Base-by-base conservation (phyloP, 2,888 invertebrate genomes). In the Eucera pruinosa region DNA sequence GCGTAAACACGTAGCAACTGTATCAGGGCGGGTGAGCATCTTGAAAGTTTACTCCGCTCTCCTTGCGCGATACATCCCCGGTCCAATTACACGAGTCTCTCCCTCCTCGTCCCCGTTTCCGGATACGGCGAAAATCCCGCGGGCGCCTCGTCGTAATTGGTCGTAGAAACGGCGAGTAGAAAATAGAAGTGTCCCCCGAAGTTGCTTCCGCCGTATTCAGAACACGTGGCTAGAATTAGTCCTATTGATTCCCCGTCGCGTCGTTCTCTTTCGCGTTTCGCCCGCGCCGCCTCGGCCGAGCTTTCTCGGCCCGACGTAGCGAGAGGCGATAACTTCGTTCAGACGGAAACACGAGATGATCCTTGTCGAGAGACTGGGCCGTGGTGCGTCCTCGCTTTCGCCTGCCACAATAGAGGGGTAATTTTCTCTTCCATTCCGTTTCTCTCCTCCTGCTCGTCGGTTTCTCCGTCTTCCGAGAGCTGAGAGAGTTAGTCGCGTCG, bases 391-490 rank as follows among this genome's bases (percentile, higher is more conserved):
- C 58, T 64, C 52, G 48, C 54, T 47, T 72, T n/a, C 47, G 30
- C 47, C 47, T 52, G 45, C 25, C 68, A 84, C 84, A 84, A 84
- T 85, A 36, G 73, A 33, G 25, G 48, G 80, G 73, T 82, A 84
- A 84, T 84, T 84, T n/a, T 69, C 79, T 84, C 74, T 66, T 43
- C 67, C 50, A n/a, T n/a, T 50, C 69, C 41, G 30, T 57, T 60
- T 58, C 54, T 47, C 25, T 36, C 39, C 15, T 43, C 23, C 64
- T 23, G n/a, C 25, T 48, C 58, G 33, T 33, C 4, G 55, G n/a
- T 58, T 48, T 15, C 13, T 25, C 25, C 7, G 9, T 20, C 55
- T 36, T 39, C 50, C 20, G 9, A 6, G 41, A 33, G 52, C 20
- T 6, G 4, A 2, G 41, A 45, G 70, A 25, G 30, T 18, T 20